Evolutionary conservation across 2,113 vertebrate genomes (phyloP), one percentile per base, ranked within the genome.

Genomic region (Typhlomys cinereus): DNA sequence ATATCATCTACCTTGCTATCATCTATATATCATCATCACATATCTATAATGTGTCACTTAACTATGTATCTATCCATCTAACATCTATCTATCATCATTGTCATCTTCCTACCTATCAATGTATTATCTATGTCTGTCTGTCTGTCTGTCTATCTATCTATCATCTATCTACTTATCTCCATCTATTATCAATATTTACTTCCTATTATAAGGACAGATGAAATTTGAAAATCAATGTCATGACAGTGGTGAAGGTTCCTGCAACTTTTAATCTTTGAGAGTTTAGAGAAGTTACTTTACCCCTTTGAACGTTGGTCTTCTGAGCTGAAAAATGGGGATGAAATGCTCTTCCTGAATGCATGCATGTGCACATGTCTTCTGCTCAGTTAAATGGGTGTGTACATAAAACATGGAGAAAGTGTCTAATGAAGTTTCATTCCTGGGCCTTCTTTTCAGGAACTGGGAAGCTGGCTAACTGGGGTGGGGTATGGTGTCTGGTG

Each of bases 151-250:
- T n/a, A n/a, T n/a, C n/a, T n/a, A n/a, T n/a, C n/a, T n/a, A n/a
- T n/a, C n/a, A n/a, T n/a, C n/a, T n/a, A n/a, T n/a, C n/a, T n/a
- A n/a, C n/a, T n/a, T n/a, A n/a, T n/a, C n/a, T n/a, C n/a, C n/a
- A n/a, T n/a, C n/a, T n/a, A n/a, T n/a, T n/a, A n/a, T n/a, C n/a
- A n/a, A n/a, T n/a, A n/a, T n/a, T n/a, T n/a, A n/a, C n/a, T n/a
- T n/a, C n/a, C n/a, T n/a, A n/a, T n/a, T n/a, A n/a, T 20, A 39
- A 52, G 62, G 34, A 90, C 54, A 89, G 12, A 62, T 21, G 62
- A 91, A 18, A n/a, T 90, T 84, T 89, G 84, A 92, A 91, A 84
- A 84, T 4, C 11, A 66, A 29, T 39, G 71, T 83, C 29, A 75
- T 18, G 17, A 36, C 13, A 73, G 66, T 21, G 36, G 48, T 31